Conservation (phyloP, 2,113 vertebrate species). For the Megaptera novaeangliae region DNA sequence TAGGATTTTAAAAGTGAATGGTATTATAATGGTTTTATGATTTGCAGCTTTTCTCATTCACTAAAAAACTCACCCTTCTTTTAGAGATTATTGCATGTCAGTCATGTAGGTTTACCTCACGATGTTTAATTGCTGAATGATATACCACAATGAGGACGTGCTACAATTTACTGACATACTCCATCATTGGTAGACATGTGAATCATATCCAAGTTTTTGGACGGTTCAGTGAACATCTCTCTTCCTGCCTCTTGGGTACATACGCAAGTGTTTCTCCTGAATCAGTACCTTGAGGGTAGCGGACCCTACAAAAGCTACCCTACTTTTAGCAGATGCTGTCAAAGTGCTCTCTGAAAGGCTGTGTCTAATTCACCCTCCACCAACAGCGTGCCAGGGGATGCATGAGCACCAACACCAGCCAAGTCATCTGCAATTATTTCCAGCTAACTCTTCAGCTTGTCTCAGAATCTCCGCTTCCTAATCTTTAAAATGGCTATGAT, state of each 20-base stretch:
- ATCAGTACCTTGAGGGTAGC: neutral
- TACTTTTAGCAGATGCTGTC: neutral
- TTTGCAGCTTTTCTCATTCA: neutral
- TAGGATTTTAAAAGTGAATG: neutral
- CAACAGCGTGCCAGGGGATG: fast-evolving
- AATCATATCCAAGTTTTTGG: neutral
- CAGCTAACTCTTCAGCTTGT: neutral
- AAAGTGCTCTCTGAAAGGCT: neutral
- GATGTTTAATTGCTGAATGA: neutral
- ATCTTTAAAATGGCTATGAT: neutral
- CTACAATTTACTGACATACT: neutral
- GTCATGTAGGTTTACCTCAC: neutral
- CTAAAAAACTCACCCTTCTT: neutral
- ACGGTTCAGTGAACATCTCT: neutral
- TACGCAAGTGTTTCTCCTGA: neutral
- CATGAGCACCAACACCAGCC: neutral
- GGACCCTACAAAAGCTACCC: too few species aligned
- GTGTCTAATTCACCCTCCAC: neutral
- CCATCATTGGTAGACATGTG: neutral
- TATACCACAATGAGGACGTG: neutral
- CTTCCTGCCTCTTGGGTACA: neutral
- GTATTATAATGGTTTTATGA: neutral
- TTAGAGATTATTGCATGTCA: neutral
- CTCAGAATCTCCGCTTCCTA: neutral
- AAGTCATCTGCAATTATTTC: neutral